Evolutionary conservation across 1,140 invertebrate species (phyloP), one percentile per base, ranked within the genome.

Genomic region (Drosophila parabipectinata): DNA sequence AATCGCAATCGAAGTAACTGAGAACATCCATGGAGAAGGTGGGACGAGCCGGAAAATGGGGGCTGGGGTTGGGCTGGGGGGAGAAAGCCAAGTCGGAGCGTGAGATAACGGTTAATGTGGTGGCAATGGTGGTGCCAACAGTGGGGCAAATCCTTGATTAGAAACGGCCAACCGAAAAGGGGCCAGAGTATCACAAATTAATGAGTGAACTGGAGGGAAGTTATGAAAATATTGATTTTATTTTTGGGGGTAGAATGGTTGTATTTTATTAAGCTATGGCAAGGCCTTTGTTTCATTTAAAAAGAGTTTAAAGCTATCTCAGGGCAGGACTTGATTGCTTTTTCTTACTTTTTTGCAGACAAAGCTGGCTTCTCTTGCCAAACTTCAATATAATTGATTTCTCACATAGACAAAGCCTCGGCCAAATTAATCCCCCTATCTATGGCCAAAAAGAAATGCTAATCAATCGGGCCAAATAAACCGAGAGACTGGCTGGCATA

Each of bases 71-170:
- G n/a, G 1, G 37, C 5, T 28, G 39, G 41, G 47, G 57, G 12
- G 3, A 41, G 39, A 18, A 61, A 39, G 55, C 30, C 62, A 39
- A 15, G 24, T 37, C 44, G 18, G 53, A 39, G 52, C 34, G 53
- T 75, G 72, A 75, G 62, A 77, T 77, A 77, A 76, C 73, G 41
- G 44, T 61, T 77, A 77, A 77, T 77, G 63, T 45, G 72, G 73
- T 76, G 73, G 48, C 57, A 76, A 76, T 67, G 57, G 44, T 32
- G 54, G 72, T 51, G 72, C 55, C 51, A 68, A 76, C 56, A 50
- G 32, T 69, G 67, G 67, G 32, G 66, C 66, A 18, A 69, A 34
- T 15, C 44, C 32, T 57, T 71, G 64, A 71, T 71, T 71, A 71
- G 34, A 63, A 57, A 71, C 39, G 67, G 63, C 67, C 14, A 56